These are phyloP conservation scores for Hippocampus mohnikei DNA, from an alignment of 2,113 vertebrate species.

Conservation along the genomic window DNA sequence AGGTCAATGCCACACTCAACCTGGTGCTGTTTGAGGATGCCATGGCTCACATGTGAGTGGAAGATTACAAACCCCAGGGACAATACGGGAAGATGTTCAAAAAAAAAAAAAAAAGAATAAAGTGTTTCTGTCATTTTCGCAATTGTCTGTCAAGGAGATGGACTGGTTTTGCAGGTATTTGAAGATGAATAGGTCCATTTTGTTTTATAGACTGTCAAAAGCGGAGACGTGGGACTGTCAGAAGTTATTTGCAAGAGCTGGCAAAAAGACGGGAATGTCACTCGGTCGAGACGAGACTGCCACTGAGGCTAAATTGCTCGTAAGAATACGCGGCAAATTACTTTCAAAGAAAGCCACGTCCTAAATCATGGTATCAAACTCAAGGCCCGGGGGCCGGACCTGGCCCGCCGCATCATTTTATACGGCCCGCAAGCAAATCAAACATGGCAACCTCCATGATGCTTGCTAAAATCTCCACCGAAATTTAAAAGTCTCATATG, in stretches of 20 bases:
- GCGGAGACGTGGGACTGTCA: slow-evolving; percentile 17
- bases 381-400: too few species aligned
- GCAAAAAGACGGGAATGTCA: background rate
- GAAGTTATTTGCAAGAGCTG: slow-evolving; percentile 3
- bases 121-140: slow-evolving; percentile 5
- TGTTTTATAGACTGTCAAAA: slow-evolving; percentile 28
- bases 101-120: background rate
- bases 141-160: slow-evolving; percentile 32
- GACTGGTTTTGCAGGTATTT: slow-evolving; percentile 16
- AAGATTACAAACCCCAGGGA: slow-evolving; percentile 3
- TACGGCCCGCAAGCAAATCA: too few species aligned
- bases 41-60: slow-evolving; percentile 87
- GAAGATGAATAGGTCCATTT: slow-evolving; percentile 23
- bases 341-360: background rate
- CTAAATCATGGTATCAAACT: background rate
- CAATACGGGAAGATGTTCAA: background rate
- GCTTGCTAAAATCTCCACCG: too few species aligned
- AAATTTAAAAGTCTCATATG: too few species aligned
- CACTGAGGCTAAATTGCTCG: background rate
- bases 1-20: slow-evolving; percentile 85
- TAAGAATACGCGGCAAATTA: background rate
- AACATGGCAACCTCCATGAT: too few species aligned
- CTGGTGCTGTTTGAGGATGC: slow-evolving; percentile 95
- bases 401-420: too few species aligned
- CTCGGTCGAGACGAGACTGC: background rate